phyloP scores from a whole-genome alignment of 2,888 invertebrate species.

The Agriopis aurantiaria region DNA sequence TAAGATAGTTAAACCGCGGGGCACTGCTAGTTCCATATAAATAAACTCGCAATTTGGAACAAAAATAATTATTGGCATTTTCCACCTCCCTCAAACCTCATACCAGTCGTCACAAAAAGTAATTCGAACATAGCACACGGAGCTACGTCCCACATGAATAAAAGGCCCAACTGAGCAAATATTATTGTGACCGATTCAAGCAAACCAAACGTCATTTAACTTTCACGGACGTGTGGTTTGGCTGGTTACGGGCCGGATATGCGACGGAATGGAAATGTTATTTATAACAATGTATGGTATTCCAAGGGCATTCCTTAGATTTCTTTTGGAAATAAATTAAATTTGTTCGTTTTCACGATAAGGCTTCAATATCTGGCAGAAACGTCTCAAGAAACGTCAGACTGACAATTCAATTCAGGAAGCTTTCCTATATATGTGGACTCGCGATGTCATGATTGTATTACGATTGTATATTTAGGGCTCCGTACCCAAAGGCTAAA shows the following conservation, averaged over 20 bases:
- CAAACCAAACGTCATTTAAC: constrained; percentile 39
- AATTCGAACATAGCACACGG: not conserved
- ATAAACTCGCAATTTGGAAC: no score
- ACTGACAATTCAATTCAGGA: not conserved
- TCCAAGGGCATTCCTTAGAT: not conserved
- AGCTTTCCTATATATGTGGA: no score
- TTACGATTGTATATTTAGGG: no score
- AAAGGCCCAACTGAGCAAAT: constrained; percentile 26
- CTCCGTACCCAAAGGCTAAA: no score
- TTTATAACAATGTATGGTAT: constrained; percentile 13
- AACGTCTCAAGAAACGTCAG: not conserved
- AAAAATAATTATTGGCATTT: not conserved
- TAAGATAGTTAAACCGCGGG: no score
- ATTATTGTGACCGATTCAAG: constrained; percentile 28
- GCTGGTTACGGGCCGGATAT: constrained; percentile 20
- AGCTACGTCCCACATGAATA: constrained; percentile 16
- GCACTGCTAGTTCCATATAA: no score
- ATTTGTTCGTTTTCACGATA: not conserved
- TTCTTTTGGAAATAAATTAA: not conserved
- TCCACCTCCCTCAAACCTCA: not conserved
- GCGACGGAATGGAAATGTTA: constrained; percentile 29
- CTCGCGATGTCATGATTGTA: no score
- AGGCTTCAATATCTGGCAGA: not conserved
- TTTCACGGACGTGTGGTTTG: constrained; percentile 35
- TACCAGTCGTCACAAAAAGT: not conserved